Evolutionary conservation across 2,113 vertebrate genomes (phyloP).

Genomic region (Centrocercus urophasianus): DNA sequence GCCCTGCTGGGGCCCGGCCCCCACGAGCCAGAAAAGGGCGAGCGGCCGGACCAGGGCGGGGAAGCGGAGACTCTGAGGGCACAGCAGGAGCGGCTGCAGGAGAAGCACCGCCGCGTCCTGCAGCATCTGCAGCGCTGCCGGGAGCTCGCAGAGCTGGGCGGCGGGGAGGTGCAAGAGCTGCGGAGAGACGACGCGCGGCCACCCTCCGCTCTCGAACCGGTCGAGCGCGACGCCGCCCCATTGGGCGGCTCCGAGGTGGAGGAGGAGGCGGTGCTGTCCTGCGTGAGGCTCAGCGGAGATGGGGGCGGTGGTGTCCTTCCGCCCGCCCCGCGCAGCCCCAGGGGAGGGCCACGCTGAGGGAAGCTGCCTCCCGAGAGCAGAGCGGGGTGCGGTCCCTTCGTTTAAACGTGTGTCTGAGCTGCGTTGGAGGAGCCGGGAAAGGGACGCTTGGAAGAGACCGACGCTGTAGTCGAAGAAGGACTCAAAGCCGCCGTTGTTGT

Average conservation of each 20-base stretch:
- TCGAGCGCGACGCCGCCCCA: background rate
- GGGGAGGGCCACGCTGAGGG: background rate
- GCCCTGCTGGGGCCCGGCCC: background rate
- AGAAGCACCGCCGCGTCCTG: conserved; percentile 70
- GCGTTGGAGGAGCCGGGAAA: accelerated
- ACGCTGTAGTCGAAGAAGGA: background rate
- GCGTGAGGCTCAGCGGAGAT: no score
- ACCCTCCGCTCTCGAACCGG: background rate
- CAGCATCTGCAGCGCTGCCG: conserved; percentile 48
- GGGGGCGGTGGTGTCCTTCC: no score
- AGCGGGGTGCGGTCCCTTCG: no score
- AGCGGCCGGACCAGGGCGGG: background rate
- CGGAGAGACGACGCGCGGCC: background rate
- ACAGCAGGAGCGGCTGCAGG: background rate
- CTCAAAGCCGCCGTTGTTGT: accelerated
- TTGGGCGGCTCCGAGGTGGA: background rate
- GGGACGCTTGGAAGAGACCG: accelerated
- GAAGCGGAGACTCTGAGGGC: background rate
- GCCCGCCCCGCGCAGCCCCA: no score
- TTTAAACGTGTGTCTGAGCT: accelerated
- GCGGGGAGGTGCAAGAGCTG: background rate
- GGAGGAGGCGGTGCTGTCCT: background rate
- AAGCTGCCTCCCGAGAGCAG: no score
- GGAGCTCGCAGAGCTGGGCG: background rate
- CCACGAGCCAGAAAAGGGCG: background rate